phyloP scores from a whole-genome alignment of 2,888 invertebrate genomes.

The Tachina grossa region DNA sequence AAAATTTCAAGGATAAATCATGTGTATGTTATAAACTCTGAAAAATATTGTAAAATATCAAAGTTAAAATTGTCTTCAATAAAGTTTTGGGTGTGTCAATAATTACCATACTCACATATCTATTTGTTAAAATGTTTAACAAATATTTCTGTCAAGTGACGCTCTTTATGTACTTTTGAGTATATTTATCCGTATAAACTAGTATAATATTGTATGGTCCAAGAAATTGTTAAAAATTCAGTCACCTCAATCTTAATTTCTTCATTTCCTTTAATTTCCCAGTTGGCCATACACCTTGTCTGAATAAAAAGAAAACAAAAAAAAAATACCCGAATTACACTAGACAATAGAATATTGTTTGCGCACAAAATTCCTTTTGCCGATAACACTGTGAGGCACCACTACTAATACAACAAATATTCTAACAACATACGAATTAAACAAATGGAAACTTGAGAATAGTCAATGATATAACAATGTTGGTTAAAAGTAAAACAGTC shows the following conservation, averaged over 20 bases:
- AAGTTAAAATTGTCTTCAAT: slow-evolving; percentile 9
- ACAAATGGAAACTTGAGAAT: slow-evolving; percentile 27
- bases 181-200: background rate
- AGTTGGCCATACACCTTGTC: slow-evolving; percentile 43
- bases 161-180: background rate
- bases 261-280: slow-evolving; percentile 29
- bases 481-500: slow-evolving; percentile 1
- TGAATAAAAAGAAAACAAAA: slow-evolving; percentile 32
- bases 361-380: slow-evolving; percentile 34
- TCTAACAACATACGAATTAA: slow-evolving; percentile 10
- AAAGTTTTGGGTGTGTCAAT: slow-evolving; percentile 52
- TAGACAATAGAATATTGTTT: slow-evolving; percentile 55
- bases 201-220: slow-evolving; percentile 10
- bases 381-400: background rate
- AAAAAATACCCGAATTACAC: slow-evolving; percentile 27
- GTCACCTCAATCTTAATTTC: slow-evolving; percentile 9
- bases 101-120: background rate
- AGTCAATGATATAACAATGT: slow-evolving; percentile 9
- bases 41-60: slow-evolving; percentile 33
- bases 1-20: slow-evolving; percentile 20
- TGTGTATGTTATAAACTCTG: slow-evolving; percentile 1
- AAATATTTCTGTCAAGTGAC: background rate
- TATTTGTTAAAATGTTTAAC: background rate
- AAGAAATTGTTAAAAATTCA: slow-evolving; percentile 11
- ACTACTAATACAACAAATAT: slow-evolving; percentile 9